phyloP scores from a whole-genome alignment of 2,797 vertebrate species.

The Thunnus albacares region DNA sequence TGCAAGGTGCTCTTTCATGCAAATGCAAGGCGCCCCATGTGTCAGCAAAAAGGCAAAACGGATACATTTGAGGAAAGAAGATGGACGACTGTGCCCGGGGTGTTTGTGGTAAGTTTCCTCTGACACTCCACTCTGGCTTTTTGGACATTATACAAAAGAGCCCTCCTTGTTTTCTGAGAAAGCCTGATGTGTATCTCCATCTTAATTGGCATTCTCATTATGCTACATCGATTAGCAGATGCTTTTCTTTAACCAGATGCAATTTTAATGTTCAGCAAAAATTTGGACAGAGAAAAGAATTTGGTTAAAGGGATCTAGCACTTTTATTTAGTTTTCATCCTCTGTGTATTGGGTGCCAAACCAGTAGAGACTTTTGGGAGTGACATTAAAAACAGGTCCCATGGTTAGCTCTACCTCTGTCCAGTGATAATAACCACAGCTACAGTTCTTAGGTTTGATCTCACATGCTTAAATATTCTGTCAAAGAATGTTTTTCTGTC shows the following conservation, averaged over 20 bases:
- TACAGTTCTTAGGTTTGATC: conserved; percentile 61
- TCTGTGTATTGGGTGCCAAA: conserved; percentile 1
- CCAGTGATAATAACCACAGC: conserved; percentile 56
- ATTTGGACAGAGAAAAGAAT: background rate
- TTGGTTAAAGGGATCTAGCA: background rate
- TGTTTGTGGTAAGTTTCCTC: conserved; percentile 33
- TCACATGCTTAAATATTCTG: conserved; percentile 61
- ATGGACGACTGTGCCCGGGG: conserved; percentile 4
- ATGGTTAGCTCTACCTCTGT: conserved; percentile 37
- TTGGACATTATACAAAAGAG: no score
- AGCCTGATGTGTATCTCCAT: background rate
- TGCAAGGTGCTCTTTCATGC: conserved; percentile 73
- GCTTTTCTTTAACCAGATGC: conserved; percentile 3
- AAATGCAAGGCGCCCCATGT: conserved; percentile 50
- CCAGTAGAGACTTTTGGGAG: conserved; percentile 34
- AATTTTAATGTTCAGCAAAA: background rate
- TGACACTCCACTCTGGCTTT: conserved; percentile 11
- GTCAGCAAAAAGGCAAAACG: conserved; percentile 61
- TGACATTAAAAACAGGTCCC: conserved; percentile 45
- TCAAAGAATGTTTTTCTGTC: conserved; percentile 59
- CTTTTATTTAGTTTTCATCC: conserved; percentile 6
- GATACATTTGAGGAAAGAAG: conserved; percentile 28
- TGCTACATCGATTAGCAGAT: background rate
- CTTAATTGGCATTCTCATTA: background rate
- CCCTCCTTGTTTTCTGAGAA: background rate